A percentile compares a stretch with the other conserved stretches of the same genome.
Conservation (phyloP, 2,888 invertebrate genomes). For the Hydroisotoma schaefferi region DNA sequence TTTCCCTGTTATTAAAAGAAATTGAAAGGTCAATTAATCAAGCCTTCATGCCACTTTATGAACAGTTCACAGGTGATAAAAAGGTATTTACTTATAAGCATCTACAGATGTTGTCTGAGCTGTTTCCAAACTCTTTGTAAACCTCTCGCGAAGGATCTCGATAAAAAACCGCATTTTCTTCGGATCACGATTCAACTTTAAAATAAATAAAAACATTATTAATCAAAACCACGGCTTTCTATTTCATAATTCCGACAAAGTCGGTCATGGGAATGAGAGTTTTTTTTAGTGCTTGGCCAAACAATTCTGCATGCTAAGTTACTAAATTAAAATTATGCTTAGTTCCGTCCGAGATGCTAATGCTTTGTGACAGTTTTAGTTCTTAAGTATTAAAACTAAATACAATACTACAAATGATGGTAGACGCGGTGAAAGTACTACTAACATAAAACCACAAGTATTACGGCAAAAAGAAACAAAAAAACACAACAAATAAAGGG, state of each 20-base stretch:
- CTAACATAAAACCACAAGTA: too few species aligned
- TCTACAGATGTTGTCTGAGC: conserved; percentile 47
- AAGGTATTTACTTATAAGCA: conserved; percentile 43
- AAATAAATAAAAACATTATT: neutral
- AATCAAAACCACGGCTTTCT: neutral
- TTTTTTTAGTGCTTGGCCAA: too few species aligned
- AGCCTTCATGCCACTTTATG: conserved; percentile 1
- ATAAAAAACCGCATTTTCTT: conserved; percentile 47
- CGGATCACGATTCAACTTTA: conserved; percentile 45
- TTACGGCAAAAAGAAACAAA: too few species aligned
- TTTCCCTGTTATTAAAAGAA: conserved; percentile 34
- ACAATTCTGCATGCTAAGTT: too few species aligned
- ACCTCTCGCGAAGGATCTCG: conserved; percentile 43
- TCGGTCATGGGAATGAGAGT: too few species aligned
- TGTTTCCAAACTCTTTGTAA: conserved; percentile 44
- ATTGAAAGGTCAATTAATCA: neutral
- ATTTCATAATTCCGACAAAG: neutral
- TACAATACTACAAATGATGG: too few species aligned
- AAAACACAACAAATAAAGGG: neutral
- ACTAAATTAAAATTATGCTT: too few species aligned
- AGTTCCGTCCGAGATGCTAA: too few species aligned
- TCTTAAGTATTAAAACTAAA: too few species aligned
- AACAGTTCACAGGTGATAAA: neutral
- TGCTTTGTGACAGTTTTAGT: too few species aligned
- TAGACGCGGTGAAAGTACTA: too few species aligned